A percentile compares a stretch with the other conserved stretches of the same genome.
These are phyloP conservation scores for Brenthis hecate DNA, from an alignment of 2,888 invertebrate genomes.

Conservation along the genomic window DNA sequence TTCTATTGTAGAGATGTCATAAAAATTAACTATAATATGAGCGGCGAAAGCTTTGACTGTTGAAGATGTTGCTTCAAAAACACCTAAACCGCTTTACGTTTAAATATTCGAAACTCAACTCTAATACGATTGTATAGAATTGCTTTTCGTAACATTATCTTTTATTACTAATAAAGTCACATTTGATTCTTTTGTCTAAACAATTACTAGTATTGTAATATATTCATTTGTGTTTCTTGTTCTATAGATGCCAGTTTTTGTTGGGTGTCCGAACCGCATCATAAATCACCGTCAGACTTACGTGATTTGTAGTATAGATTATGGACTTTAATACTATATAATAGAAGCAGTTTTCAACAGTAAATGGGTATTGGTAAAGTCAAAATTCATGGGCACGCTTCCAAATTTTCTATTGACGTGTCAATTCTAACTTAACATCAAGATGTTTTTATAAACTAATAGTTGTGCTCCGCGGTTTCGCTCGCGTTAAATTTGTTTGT, in stretches of 20 bases:
- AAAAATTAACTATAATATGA: slow-evolving; percentile 75
- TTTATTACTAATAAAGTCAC: slow-evolving; percentile 36
- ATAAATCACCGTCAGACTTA: slow-evolving; percentile 72
- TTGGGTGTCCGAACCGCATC: slow-evolving; percentile 77
- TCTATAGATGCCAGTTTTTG: slow-evolving; percentile 75
- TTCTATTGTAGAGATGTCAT: slow-evolving; percentile 69
- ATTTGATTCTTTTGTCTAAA: slow-evolving; percentile 72
- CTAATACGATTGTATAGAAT: slow-evolving; percentile 7
- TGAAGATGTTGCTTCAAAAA: slow-evolving; percentile 56
- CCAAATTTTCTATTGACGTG: slow-evolving; percentile 70
- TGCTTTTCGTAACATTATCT: neutral
- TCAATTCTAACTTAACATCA: slow-evolving; percentile 63
- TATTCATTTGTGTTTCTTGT: slow-evolving; percentile 78
- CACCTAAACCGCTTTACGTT: neutral
- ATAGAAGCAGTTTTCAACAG: slow-evolving; percentile 27
- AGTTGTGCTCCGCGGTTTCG: no score
- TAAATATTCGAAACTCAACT: slow-evolving; percentile 31
- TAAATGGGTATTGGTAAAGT: slow-evolving; percentile 35
- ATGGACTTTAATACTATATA: slow-evolving; percentile 44
- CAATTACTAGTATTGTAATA: slow-evolving; percentile 79
- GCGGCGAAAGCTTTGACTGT: slow-evolving; percentile 76
- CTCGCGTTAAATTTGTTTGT: no score
- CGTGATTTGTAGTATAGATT: slow-evolving; percentile 47
- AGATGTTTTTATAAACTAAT: slow-evolving; percentile 69
- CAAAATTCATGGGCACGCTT: slow-evolving; percentile 49